Evolutionary conservation across 2,113 vertebrate genomes (phyloP).

Genomic region (Lycaon pictus): DNA sequence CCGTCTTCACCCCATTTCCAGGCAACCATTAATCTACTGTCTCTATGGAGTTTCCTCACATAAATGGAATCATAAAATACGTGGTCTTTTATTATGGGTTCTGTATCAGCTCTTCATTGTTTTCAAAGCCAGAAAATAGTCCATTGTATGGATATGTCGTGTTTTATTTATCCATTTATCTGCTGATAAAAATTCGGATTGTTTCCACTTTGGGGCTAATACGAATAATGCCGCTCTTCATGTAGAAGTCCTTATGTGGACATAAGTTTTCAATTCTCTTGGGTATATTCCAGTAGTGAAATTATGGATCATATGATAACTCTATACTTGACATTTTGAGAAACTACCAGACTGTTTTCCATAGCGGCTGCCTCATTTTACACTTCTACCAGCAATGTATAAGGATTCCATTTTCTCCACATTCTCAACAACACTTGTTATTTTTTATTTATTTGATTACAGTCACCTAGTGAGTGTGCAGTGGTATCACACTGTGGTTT

Average conservation of each 20-base stretch:
- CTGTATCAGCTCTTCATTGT: not conserved
- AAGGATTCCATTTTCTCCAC: not conserved
- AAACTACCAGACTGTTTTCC: not conserved
- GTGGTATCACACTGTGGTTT: not conserved
- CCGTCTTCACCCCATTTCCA: not conserved
- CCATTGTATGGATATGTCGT: not conserved
- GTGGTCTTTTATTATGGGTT: not conserved
- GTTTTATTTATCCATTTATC: not conserved
- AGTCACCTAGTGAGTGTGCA: not conserved
- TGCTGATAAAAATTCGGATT: not conserved
- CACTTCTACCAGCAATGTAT: not conserved
- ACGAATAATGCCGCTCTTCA: not conserved
- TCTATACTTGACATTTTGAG: not conserved
- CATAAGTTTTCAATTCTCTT: not conserved
- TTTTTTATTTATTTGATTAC: slow-evolving; percentile 43
- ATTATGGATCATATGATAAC: not conserved
- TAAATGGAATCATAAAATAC: not conserved
- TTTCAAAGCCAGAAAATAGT: slow-evolving; percentile 3
- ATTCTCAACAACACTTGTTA: not conserved
- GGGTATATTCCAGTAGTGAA: not conserved
- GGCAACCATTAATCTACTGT: not conserved
- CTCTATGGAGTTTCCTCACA: not conserved
- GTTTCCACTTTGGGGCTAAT: not conserved
- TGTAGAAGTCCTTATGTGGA: not conserved
- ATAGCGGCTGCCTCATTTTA: not conserved